Evolutionary conservation across 2,888 invertebrate species (phyloP), one percentile per base, ranked within the genome.

Genomic region (Pandemis cinnamomeana): DNA sequence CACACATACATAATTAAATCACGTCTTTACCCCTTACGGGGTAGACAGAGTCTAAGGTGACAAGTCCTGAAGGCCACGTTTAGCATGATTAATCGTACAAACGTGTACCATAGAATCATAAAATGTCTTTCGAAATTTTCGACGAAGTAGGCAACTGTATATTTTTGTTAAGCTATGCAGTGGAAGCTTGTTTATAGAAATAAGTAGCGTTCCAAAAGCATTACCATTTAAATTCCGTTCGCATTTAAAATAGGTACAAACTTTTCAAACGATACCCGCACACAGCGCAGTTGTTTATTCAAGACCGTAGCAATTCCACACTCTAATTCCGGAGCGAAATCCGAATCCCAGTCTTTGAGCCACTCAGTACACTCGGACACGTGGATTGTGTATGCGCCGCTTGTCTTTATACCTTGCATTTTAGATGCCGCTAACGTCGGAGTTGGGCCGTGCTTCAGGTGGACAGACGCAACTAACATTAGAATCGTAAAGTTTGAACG

Each of bases 361-460:
- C 82, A 75, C 82, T 84, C 85, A 82, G 78, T 79, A 82, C 72
- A 81, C 79, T 84, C 83, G 77, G 88, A 88, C 86, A 87, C 82
- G 85, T 83, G 86, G 84, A 87, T 81, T 20, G 55, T 20, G 55
- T 2, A 55, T 20, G 80, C 78, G 80, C 83, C 82, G 82, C 82
- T 84, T 84, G 89, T 87, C 88, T 88, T 86, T 88, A 85, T 84
- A 85, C 85, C 86, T 84, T 92, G 86, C 86, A 92, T 92, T 91
- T 91, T 88, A 86, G 81, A 91, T 91, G 89, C 82, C 75, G 75
- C 79, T 74, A 72, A 85, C 86, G 89, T 88, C 86, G 77, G 85
- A 91, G 91, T 91, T 91, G 70, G 87, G 78, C 86, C 79, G 81
- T 76, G 80, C 82, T 85, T 81, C 86, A 88, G 83, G 87, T 88